A percentile compares a stretch with the other conserved stretches of the same genome.
phyloP scores from a whole-genome alignment of 2,113 vertebrate genomes.

The Prinia subflava region DNA sequence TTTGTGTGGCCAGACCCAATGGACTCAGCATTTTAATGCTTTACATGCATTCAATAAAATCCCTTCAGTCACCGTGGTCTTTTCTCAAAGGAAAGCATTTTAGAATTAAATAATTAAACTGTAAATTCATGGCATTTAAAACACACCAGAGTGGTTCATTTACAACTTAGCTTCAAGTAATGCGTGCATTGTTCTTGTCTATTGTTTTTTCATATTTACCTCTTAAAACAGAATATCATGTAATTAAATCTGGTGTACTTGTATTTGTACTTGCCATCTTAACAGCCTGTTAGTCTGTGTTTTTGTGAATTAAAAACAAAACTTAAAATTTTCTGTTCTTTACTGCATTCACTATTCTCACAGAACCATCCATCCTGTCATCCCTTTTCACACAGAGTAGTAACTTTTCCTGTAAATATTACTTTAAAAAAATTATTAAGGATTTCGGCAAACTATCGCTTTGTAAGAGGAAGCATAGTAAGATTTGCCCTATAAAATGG shows the following conservation, averaged over 20 bases:
- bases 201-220: slow-evolving; percentile 4
- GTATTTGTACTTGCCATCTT: background rate
- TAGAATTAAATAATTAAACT: background rate
- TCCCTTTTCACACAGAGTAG: background rate
- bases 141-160: background rate
- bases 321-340: background rate
- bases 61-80: background rate
- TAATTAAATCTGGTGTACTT: background rate
- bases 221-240: background rate
- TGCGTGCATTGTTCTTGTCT: background rate
- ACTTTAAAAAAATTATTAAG: background rate
- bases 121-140: background rate
- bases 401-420: background rate
- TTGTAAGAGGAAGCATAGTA: background rate
- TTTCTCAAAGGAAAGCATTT: background rate
- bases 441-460: accelerated
- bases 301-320: background rate
- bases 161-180: background rate
- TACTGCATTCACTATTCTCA: background rate
- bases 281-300: background rate
- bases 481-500: background rate
- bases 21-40: background rate
- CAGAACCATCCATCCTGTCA: background rate
- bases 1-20: background rate
- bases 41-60: background rate